Base-by-base conservation (phyloP, 2,113 vertebrate genomes). In the Atlantisia rogersi region DNA sequence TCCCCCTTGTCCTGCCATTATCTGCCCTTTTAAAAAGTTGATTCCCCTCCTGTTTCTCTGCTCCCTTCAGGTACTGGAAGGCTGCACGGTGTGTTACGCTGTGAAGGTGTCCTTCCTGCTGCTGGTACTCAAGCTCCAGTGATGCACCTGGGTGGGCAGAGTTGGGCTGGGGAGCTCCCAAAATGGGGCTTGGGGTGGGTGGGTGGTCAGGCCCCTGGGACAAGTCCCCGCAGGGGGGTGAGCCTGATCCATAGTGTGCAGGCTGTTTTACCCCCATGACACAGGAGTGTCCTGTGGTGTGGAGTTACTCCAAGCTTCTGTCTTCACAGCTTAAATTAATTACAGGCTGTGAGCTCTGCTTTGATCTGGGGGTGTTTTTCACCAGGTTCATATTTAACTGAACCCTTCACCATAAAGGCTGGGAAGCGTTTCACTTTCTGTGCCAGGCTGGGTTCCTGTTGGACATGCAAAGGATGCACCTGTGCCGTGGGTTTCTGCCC, bases 291-390 rank as follows among this genome's bases (percentile, higher is more conserved):
- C 53, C 81, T 28, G 14, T 9, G 18, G 29, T 58, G 25, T 50
- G 44, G 42, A 80, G 53, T 80, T 91, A 82, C 20, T 92, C 86
- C 62, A 79, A 80, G 62, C 50, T 70, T 48, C 44, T 0, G 0
- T 84, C 65, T 90, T 92, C 88, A 69, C 58, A 56, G 44, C 26
- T 88, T 63, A 77, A 77, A 48, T 92, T 91, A 96, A 90, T 94
- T 90, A 88, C 86, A 96, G 86, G 64, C 79, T 86, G 58, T 0
- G 6, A 94, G 75, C 64, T 88, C 53, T 40, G 12, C 86, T 97
- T 93, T 92, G 93, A 94, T 96, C 92, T 64, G 62, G 48, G 92
- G 37, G 31, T 83, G 64, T 88, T 90, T 97, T 86, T 92, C 48
- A 86, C 92, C 81, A 59, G 79, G 82, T 91, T 55, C 32, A 11